Evolutionary conservation across 2,797 vertebrate genomes (phyloP).

Genomic region (Crax fasciolata): DNA sequence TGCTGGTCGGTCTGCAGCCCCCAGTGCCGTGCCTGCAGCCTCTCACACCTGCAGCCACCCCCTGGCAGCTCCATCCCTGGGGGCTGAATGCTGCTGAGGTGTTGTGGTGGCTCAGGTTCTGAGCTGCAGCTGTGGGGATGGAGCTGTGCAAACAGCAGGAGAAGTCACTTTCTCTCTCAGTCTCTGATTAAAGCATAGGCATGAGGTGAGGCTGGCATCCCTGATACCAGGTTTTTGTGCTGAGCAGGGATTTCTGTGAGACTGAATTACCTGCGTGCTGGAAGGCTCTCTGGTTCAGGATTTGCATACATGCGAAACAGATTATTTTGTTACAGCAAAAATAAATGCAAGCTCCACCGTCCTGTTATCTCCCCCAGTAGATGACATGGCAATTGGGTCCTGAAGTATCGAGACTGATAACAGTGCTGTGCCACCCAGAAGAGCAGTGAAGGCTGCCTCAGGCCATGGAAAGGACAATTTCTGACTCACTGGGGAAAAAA

Average conservation of each 20-base stretch:
- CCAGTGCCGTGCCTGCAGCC: fast-evolving
- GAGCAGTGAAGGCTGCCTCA: neutral
- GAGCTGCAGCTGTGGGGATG: fast-evolving
- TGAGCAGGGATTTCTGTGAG: neutral
- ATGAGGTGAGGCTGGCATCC: fast-evolving
- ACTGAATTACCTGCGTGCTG: neutral
- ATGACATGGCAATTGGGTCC: neutral
- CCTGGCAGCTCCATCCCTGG: neutral
- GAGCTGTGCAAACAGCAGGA: neutral
- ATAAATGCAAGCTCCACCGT: neutral
- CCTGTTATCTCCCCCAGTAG: neutral
- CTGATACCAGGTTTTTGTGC: neutral
- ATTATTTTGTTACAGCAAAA: neutral
- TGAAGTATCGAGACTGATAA: neutral
- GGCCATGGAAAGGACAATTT: neutral
- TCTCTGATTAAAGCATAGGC: neutral
- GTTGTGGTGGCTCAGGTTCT: fast-evolving
- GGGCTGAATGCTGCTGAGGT: fast-evolving
- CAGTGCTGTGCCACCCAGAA: neutral
- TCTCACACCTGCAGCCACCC: fast-evolving
- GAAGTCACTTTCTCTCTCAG: fast-evolving
- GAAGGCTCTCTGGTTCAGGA: neutral
- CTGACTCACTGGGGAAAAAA: neutral
- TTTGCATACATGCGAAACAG: neutral
- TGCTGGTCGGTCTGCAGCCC: neutral